Evolutionary conservation across 2,797 vertebrate genomes (phyloP).

Genomic region (Podargus strigoides): DNA sequence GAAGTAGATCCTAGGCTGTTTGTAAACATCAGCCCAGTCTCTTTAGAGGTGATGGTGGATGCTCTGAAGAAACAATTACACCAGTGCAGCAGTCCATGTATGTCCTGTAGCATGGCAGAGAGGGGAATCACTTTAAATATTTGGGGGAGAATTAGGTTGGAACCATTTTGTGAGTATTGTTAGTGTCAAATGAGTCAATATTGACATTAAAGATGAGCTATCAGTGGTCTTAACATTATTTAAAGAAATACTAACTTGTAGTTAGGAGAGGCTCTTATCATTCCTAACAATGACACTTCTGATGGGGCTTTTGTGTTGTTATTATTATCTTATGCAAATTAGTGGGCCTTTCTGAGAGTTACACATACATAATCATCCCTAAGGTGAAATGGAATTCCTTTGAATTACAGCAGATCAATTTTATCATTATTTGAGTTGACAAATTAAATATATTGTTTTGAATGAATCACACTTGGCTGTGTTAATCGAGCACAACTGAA

Average conservation of each 20-base stretch:
- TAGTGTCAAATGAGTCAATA: neutral
- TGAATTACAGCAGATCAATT: neutral
- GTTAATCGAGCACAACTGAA: neutral
- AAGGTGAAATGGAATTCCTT: neutral
- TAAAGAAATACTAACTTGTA: neutral
- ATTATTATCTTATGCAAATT: neutral
- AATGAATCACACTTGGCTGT: neutral
- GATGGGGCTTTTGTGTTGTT: neutral
- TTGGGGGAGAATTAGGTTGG: neutral
- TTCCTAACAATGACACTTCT: neutral
- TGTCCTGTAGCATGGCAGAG: too few relatives aligned
- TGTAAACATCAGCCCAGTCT: neutral
- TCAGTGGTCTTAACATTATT: neutral
- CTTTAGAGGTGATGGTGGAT: neutral
- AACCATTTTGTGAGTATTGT: neutral
- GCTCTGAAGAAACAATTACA: neutral
- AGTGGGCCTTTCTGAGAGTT: neutral
- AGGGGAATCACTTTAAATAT: neutral
- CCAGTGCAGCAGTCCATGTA: too few relatives aligned
- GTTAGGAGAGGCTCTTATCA: neutral
- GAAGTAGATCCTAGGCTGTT: neutral
- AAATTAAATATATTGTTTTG: slow-evolving; percentile 19
- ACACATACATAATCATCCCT: neutral
- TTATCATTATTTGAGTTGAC: neutral
- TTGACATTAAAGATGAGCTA: neutral